Evolutionary conservation across 2,797 vertebrate species (phyloP).

Genomic region (Serranus cabrilla): DNA sequence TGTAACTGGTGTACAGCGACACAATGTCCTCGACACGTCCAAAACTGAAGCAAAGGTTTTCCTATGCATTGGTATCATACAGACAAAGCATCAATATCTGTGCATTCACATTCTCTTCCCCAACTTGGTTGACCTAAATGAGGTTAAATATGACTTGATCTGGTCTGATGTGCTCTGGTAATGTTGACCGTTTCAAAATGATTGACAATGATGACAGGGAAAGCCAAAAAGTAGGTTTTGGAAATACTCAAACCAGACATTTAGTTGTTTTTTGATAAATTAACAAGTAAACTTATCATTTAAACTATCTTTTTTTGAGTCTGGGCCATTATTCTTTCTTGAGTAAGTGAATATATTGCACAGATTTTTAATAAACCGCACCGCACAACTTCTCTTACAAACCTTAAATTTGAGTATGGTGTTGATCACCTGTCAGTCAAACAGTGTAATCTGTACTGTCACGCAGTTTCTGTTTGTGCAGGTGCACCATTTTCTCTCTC

Average conservation of each 20-base stretch:
- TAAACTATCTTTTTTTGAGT: neutral
- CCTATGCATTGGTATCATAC: too few relatives aligned
- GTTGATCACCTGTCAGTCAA: conserved; percentile 10
- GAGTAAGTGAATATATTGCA: neutral
- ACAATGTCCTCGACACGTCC: too few relatives aligned
- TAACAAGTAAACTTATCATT: neutral
- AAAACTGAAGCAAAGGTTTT: too few relatives aligned
- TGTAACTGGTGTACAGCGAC: too few relatives aligned
- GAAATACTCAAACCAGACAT: neutral
- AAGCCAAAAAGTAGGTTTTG: neutral
- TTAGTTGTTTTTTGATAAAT: neutral
- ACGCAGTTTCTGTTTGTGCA: conserved; percentile 10
- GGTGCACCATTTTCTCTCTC: neutral
- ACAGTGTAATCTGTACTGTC: neutral
- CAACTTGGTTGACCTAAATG: neutral
- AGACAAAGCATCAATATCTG: too few relatives aligned
- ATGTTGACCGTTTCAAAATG: neutral
- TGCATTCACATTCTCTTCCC: too few relatives aligned
- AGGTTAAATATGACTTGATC: neutral
- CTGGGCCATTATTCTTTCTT: too few relatives aligned
- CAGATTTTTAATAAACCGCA: neutral
- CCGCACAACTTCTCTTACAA: neutral
- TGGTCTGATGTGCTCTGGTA: neutral
- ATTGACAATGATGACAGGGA: too few relatives aligned
- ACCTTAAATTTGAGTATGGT: neutral